Evolutionary conservation across 2,797 vertebrate species (phyloP), one percentile per base, ranked within the genome.

Genomic region (Spinus pinus): DNA sequence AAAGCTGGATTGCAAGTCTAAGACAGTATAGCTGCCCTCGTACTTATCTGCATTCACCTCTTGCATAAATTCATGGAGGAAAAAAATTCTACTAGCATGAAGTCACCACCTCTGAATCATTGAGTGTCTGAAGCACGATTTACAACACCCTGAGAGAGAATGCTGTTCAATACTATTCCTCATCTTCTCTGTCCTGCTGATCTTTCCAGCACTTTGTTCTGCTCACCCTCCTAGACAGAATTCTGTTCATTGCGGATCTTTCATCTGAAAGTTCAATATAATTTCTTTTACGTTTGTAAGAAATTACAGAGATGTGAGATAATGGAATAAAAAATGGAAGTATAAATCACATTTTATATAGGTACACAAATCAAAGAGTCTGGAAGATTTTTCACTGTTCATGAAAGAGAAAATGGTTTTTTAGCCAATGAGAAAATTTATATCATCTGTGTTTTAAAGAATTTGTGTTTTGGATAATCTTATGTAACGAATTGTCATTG

Each of bases 21-120:
- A 31, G 9, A 17, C 17, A 72, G 11, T 33, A 21, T 4, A 23
- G 42, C 70, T 70, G 19, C 5, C 35, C 14, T 66, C 2, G 0
- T 13, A 66, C 21, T 62, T 39, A 42, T 18, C 53, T 71, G 3
- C 41, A 49, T 62, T 86, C n/a, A 64, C 9, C 20, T 13, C 6
- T 24, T 83, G 21, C 18, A 60, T 58, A 74, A 81, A 81, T 42
- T 35, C 47, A 62, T n/a, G 10, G 30, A 66, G 9, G 16, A 78
- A 88, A 71, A 70, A 94, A 66, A 17, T 65, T 47, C 27, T 50
- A 15, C 11, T 62, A 62, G 35, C 42, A 77, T 46, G 51, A 80
- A 86, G 19, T 58, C 69, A 81, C 4, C 8, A 35, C 13, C 30
- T 50, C 51, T 77, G 21, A 10, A 33, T 77, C 44, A 86, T 17